Evolutionary conservation across 2,797 vertebrate genomes (phyloP), one percentile per base, ranked within the genome.

Genomic region (Sebastiscus albofasciatus): DNA sequence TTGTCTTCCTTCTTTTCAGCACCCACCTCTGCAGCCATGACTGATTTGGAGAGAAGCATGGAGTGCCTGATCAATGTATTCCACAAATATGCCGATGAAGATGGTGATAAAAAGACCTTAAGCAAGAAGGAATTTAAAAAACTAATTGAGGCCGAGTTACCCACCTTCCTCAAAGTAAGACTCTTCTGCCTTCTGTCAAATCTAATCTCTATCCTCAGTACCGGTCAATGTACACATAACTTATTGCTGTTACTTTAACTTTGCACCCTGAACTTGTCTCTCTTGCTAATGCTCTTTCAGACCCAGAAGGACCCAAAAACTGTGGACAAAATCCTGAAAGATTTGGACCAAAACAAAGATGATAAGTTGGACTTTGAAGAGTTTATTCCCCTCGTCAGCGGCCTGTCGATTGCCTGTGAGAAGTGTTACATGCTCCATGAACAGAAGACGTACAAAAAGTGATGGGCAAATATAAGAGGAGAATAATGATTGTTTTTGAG

Each of bases 121-220:
- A 96, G 49, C 87, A 95, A 94, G 29, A 94, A 87, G 73, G 96
- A 97, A 79, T 90, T 98, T 59, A 96, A 91, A 72, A 89, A 87
- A 36, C 94, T 98, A 8, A 60, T 99, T 94, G 95, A 97, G 67
- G 83, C 39, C 0, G 97, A 99, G 88, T 91, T 99, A 33, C 85
- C 94, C 0, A 92, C 82, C 34, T 99, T 98, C 89, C 92, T 97
- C 0, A 94, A 96, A 93, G 98, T 98, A 92, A 95, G 62, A 85
- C 46, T 26, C 12, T 27, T 24, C 31, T 33, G n/a, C 34, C 14
- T 14, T 58, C 4, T 9, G 10, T 76, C 27, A 29, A 20, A 49
- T 11, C 2, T 27, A 26, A 56, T 29, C 49, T 36, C 12, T 52
- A 2, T 55, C 4, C 3, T 72, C 20, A 20, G 20, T 22, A 18